Base-by-base conservation (phyloP, 2,113 vertebrate genomes). In the Psilopogon haemacephalus region DNA sequence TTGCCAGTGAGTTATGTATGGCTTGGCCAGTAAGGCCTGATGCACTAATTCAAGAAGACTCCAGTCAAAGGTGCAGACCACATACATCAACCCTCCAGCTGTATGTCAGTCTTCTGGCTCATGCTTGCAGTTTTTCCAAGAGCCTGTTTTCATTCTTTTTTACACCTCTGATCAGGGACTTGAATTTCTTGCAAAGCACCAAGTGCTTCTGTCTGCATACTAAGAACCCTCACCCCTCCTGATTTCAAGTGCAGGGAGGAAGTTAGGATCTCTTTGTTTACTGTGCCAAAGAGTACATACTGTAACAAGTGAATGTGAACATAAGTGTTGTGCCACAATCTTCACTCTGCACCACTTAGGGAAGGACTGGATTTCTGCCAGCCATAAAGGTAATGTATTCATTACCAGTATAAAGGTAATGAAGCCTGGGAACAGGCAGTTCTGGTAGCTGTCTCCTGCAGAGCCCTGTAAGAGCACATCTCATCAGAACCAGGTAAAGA, bases 301-400 rank as follows among this genome's bases (percentile, higher is more conserved):
- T 96, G 95, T 96, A 94, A 96, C 96, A 94, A 94, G 86, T 96
- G 81, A 95, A 63, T 76, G 81, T 89, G 91, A 74, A 86, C 77
- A 93, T 90, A 93, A 94, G 74, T 83, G 37, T 92, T 86, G 92
- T 73, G 81, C 89, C 94, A 95, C 84, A 89, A 92, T 92, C 95
- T 86, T 95, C 88, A 68, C 82, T 90, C 60, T 0, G 15, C 86
- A 79, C 75, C 94, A 90, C 90, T 79, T 23, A 87, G 55, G 55
- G 86, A 88, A 93, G 84, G 77, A 95, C 92, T 73, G 96, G 84
- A 67, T 67, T 85, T 90, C 84, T 81, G 95, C 94, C 96, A 94
- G 90, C 40, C 89, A 27, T 90, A 95, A 92, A 93, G 46, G 74
- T 90, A 92, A 87, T 84, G 40, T 50, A 50, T 50, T 50, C 48